Evolutionary conservation across 2,113 vertebrate species (phyloP).

Genomic region (Marmota monax): DNA sequence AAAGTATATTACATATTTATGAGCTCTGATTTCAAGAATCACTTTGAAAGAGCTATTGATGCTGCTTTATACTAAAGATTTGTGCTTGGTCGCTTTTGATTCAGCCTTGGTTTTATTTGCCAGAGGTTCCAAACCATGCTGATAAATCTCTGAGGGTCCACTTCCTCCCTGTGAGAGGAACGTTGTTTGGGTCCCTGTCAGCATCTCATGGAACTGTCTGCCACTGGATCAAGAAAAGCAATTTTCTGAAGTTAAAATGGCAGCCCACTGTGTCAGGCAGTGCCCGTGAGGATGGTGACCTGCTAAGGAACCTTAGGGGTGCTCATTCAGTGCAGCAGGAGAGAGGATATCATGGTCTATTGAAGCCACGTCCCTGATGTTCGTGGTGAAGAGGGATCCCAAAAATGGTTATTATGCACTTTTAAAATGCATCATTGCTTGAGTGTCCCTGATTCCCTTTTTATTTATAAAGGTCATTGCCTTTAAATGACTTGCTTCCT

Average conservation of each 20-base stretch:
- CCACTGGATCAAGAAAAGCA: neutral
- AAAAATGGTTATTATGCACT: slow-evolving; percentile 22
- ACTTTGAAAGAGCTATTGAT: neutral
- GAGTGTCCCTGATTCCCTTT: slow-evolving; percentile 1
- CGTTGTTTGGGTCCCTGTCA: neutral
- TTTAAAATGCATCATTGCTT: neutral
- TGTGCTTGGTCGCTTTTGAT: slow-evolving; percentile 40
- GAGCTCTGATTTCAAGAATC: slow-evolving; percentile 4
- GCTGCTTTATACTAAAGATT: slow-evolving; percentile 23
- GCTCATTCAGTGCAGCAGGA: neutral
- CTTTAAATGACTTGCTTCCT: slow-evolving; percentile 55
- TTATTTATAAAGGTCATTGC: slow-evolving; percentile 39
- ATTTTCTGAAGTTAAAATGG: slow-evolving; percentile 38
- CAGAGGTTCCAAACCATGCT: slow-evolving; percentile 7
- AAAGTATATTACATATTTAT: slow-evolving; percentile 58
- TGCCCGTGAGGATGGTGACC: neutral
- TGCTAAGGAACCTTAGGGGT: neutral
- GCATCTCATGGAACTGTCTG: neutral
- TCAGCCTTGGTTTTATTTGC: slow-evolving; percentile 28
- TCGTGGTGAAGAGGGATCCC: neutral
- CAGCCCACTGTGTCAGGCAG: neutral
- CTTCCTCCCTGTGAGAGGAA: neutral
- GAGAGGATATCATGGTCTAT: neutral
- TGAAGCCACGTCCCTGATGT: slow-evolving; percentile 1
- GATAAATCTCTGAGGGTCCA: neutral